Conservation (phyloP, 2,113 vertebrate genomes). For the Redunca redunca region DNA sequence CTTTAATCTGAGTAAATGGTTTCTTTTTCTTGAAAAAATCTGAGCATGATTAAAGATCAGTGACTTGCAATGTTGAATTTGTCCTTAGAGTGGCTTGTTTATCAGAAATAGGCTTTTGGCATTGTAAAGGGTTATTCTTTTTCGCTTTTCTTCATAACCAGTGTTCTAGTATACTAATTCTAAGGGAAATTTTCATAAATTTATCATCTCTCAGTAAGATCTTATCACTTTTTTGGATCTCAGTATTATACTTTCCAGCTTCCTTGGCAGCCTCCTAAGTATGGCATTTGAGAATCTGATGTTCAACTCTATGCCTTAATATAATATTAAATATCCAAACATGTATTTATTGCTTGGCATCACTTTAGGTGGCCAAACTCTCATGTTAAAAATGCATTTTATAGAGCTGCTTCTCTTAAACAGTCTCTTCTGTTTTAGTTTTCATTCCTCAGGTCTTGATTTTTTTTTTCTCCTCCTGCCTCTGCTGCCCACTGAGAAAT, state of each 20-base stretch:
- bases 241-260: background rate
- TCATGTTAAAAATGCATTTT: background rate
- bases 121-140: background rate
- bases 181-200: background rate
- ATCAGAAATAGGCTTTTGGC: background rate
- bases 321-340: background rate
- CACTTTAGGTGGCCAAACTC: background rate
- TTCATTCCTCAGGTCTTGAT: background rate
- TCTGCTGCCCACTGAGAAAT: background rate
- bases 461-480: background rate
- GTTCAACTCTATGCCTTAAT: background rate
- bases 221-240: background rate
- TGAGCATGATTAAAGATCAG: background rate
- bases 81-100: background rate
- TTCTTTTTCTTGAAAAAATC: background rate
- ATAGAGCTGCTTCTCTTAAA: background rate
- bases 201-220: background rate
- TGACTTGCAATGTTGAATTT: constrained; percentile 22
- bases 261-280: background rate
- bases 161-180: background rate
- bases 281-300: background rate
- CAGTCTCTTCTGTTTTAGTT: background rate
- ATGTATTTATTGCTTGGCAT: background rate
- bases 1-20: background rate
- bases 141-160: background rate